Conservation (phyloP, 37 sponge, comb jelly and placozoan genomes). For the Amphimedon queenslandica region DNA sequence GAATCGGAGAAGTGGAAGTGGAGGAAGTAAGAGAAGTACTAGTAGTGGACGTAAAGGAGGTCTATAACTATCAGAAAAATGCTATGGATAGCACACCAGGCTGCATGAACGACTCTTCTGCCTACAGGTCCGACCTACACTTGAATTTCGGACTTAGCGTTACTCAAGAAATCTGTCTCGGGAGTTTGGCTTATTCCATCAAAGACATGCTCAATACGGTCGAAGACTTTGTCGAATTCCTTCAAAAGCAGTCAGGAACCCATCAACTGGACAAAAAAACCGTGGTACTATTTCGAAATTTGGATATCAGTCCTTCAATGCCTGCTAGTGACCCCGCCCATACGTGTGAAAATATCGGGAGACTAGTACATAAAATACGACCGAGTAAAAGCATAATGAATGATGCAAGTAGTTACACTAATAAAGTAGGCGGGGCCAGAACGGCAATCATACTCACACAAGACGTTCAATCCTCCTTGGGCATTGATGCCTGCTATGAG, state of each 20-base stretch:
- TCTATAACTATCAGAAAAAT: slow-evolving; percentile 3
- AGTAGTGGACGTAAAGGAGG: slow-evolving; percentile 6
- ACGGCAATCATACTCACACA: not conserved
- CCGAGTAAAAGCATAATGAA: slow-evolving; percentile 18
- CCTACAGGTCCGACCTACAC: not conserved
- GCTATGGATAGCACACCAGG: too few relatives aligned
- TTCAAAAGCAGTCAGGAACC: not conserved
- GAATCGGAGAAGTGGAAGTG: too few relatives aligned
- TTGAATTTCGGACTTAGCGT: not conserved
- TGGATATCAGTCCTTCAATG: not conserved
- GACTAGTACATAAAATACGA: not conserved
- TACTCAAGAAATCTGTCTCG: not conserved
- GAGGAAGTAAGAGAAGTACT: too few relatives aligned
- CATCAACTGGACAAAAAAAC: not conserved
- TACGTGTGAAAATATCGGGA: not conserved
- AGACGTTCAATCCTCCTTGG: not conserved
- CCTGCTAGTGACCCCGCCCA: not conserved
- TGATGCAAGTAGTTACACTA: slow-evolving; percentile 17
- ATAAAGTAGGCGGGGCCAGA: slow-evolving; percentile 5
- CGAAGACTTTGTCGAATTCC: not conserved
- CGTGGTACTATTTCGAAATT: not conserved
- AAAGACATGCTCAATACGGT: not conserved
- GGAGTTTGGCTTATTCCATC: not conserved
- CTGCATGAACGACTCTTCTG: not conserved
- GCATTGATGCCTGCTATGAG: too few relatives aligned